Evolutionary conservation across 2,113 vertebrate genomes (phyloP).

Genomic region (Thunnus thynnus): DNA sequence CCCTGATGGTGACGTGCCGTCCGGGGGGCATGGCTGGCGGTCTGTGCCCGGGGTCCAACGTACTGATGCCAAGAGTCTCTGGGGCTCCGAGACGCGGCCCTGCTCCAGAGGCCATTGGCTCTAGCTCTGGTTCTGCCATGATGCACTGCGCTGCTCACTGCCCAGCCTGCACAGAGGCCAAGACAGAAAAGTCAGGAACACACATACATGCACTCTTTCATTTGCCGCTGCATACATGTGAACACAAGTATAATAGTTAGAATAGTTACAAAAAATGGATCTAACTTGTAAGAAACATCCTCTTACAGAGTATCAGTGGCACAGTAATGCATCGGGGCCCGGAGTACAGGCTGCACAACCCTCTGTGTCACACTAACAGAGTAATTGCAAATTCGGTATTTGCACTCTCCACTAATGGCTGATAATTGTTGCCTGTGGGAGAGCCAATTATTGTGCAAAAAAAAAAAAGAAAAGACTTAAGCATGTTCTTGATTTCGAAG

Average conservation of each 20-base stretch:
- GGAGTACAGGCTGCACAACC: slow-evolving; percentile 49
- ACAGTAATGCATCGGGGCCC: slow-evolving; percentile 15
- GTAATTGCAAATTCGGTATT: slow-evolving; percentile 70
- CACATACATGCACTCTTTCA: not conserved
- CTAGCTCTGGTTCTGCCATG: slow-evolving; percentile 94
- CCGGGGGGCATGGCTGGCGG: slow-evolving; percentile 91
- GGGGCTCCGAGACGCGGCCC: slow-evolving; percentile 93
- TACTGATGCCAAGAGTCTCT: slow-evolving; percentile 96
- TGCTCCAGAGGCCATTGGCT: slow-evolving; percentile 89
- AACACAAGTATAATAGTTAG: not conserved
- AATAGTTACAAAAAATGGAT: not conserved
- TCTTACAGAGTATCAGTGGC: not conserved
- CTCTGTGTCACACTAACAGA: slow-evolving; percentile 51
- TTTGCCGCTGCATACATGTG: not conserved
- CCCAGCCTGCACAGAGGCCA: slow-evolving; percentile 62
- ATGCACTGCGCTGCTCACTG: slow-evolving; percentile 72
- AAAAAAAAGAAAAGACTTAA: slow-evolving; percentile 32
- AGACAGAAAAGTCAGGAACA: slow-evolving; percentile 28
- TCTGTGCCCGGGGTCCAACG: slow-evolving; percentile 94
- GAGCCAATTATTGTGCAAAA: slow-evolving; percentile 64
- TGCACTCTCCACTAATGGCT: slow-evolving; percentile 72
- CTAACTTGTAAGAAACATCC: not conserved
- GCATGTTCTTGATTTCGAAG: slow-evolving; percentile 68
- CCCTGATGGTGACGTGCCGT: slow-evolving; percentile 91
- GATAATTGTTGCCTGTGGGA: slow-evolving; percentile 75